These are phyloP conservation scores for Lepus oiostolus DNA, from an alignment of 2,797 vertebrate genomes.

Conservation along the genomic window DNA sequence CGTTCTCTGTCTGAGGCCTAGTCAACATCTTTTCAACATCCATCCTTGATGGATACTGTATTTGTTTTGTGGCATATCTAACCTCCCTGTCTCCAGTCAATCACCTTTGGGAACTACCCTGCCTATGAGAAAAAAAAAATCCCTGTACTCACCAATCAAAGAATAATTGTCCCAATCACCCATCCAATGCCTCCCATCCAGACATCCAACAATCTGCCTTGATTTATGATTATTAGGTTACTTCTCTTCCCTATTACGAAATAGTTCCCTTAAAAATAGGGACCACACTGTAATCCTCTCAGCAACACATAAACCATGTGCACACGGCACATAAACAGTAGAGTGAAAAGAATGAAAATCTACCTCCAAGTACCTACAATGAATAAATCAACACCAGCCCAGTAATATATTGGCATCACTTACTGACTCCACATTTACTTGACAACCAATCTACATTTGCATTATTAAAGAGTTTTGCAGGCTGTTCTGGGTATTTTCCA, in stretches of 20 bases:
- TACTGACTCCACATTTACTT: neutral
- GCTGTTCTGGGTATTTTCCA: neutral
- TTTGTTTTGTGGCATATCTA: rapidly evolving
- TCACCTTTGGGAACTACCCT: neutral
- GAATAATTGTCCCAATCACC: neutral
- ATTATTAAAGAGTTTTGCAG: neutral
- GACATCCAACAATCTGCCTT: neutral
- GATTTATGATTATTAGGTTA: neutral
- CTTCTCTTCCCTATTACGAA: neutral
- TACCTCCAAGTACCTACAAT: neutral
- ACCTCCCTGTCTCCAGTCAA: neutral
- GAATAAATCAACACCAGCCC: neutral
- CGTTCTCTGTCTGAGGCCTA: neutral
- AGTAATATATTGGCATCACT: neutral
- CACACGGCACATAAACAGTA: neutral
- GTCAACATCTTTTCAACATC: neutral
- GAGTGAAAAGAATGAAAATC: constrained; percentile 25
- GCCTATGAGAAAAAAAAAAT: neutral
- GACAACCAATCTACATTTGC: neutral
- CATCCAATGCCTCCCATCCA: neutral
- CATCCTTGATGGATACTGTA: neutral
- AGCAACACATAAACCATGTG: neutral
- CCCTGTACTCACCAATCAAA: neutral
- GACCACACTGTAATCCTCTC: neutral
- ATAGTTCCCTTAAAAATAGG: neutral